Percentiles rank a stretch among this genome's conserved stretches.
Conservation (phyloP, 1,140 invertebrate genomes). For the Drosophila obscura region DNA sequence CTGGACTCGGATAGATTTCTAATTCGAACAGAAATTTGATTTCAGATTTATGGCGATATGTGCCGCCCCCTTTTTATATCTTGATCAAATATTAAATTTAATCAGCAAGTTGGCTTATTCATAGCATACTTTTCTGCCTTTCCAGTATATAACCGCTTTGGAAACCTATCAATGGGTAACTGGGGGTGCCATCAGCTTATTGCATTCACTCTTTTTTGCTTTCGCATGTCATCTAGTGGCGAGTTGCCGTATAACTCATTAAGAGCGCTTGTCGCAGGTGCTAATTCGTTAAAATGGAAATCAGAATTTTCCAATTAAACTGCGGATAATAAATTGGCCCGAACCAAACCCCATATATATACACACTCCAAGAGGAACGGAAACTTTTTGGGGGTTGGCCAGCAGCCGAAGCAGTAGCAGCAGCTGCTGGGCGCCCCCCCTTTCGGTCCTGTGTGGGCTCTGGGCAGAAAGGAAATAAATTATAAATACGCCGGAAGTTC, state of each 20-base stretch:
- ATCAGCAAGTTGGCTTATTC: neutral
- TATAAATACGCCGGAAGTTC: constrained; percentile 82
- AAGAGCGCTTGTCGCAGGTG: constrained; percentile 80
- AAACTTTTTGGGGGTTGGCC: constrained; percentile 45
- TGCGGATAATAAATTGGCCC: constrained; percentile 81
- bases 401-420: constrained; percentile 43
- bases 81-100: neutral
- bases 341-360: constrained; percentile 30
- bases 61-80: neutral
- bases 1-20: neutral
- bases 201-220: constrained; percentile 23
- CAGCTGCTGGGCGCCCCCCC: constrained; percentile 33
- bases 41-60: neutral
- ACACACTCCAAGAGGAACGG: constrained; percentile 7
- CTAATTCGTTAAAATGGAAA: constrained; percentile 83
- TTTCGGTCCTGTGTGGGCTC: constrained; percentile 1
- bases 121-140: constrained; percentile 13
- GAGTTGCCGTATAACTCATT: constrained; percentile 77
- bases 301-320: constrained; percentile 83
- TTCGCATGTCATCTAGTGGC: constrained; percentile 48
- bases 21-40: constrained; percentile 8
- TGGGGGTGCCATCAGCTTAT: neutral
- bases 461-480: constrained; percentile 74
- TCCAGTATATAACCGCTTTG: neutral
- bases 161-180: constrained; percentile 3